Evolutionary conservation across 2,797 vertebrate genomes (phyloP).

Genomic region (Clarias laeviceps): DNA sequence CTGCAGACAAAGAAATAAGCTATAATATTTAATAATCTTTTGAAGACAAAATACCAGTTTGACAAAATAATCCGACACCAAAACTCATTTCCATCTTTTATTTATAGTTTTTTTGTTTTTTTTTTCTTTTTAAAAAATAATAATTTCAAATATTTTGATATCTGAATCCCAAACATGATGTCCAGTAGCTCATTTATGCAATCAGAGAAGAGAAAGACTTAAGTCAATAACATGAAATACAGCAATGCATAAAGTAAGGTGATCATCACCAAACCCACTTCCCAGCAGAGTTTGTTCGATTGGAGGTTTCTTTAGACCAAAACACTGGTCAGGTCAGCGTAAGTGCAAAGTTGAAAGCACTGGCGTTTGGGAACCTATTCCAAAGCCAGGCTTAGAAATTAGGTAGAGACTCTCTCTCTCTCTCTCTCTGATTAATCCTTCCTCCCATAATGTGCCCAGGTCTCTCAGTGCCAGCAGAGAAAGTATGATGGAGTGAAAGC

Average conservation of each 20-base stretch:
- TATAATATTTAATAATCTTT: background rate
- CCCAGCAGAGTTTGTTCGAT: constrained; percentile 46
- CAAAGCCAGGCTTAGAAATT: constrained; percentile 36
- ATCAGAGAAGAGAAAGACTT: constrained; percentile 67
- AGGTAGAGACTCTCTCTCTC: constrained; percentile 13
- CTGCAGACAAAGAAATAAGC: background rate
- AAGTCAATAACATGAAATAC: constrained; percentile 77
- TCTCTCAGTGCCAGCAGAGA: constrained; percentile 66
- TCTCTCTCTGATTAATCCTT: constrained; percentile 21
- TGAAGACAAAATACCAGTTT: background rate
- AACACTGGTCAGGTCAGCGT: constrained; percentile 66
- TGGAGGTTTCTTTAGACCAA: constrained; percentile 55
- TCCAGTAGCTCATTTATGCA: constrained; percentile 67
- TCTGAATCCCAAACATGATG: constrained; percentile 68
- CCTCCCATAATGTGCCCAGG: constrained; percentile 37
- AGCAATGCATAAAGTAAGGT: constrained; percentile 82
- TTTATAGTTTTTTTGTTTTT: constrained; percentile 57
- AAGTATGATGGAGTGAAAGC: constrained; percentile 55
- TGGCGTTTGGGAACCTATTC: constrained; percentile 59
- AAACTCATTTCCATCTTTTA: constrained; percentile 45
- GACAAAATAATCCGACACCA: background rate
- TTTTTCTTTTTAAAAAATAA: constrained; percentile 64
- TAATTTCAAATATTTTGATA: constrained; percentile 71
- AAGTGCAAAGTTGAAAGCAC: constrained; percentile 81
- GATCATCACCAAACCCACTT: constrained; percentile 69